phyloP scores from a whole-genome alignment of 2,797 vertebrate genomes.

The Melanogrammus aeglefinus region DNA sequence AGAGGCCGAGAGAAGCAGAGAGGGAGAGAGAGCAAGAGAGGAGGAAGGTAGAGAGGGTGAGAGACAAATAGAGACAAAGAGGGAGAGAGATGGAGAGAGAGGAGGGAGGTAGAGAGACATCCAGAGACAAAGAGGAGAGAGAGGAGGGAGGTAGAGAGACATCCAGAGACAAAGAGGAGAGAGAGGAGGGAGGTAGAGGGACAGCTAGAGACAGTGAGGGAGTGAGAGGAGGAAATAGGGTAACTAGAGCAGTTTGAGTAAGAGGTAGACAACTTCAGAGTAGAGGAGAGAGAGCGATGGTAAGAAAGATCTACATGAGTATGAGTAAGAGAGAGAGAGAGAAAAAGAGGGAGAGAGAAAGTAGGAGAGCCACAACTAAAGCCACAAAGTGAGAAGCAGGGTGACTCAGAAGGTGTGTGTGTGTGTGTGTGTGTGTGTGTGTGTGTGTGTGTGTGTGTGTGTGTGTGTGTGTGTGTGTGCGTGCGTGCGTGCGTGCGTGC shows the following conservation, averaged over 20 bases:
- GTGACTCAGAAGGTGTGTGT: too few species aligned
- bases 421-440: too few species aligned
- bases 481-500: too few species aligned
- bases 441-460: too few species aligned
- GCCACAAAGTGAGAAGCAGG: too few species aligned
- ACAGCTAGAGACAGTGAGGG: constrained; percentile 57
- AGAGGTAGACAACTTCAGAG: not conserved
- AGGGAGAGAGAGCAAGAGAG: constrained; percentile 18
- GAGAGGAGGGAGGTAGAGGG: not conserved
- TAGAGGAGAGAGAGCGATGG: not conserved
- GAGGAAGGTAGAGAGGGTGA: constrained; percentile 25
- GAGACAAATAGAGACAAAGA: constrained; percentile 48
- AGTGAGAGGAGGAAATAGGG: not conserved
- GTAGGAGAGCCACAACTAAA: too few species aligned
- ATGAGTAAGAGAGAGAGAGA: not conserved
- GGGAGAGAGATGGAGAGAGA: constrained; percentile 2
- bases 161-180: constrained; percentile 9
- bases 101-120: constrained; percentile 36
- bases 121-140: constrained; percentile 52
- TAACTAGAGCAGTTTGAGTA: not conserved
- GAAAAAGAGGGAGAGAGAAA: not conserved
- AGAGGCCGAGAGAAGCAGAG: not conserved
- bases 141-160: not conserved
- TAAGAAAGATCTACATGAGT: too few species aligned
- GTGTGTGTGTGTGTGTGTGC: too few species aligned